phyloP scores from a whole-genome alignment of 2,797 vertebrate species.

The Astyanax mexicanus region DNA sequence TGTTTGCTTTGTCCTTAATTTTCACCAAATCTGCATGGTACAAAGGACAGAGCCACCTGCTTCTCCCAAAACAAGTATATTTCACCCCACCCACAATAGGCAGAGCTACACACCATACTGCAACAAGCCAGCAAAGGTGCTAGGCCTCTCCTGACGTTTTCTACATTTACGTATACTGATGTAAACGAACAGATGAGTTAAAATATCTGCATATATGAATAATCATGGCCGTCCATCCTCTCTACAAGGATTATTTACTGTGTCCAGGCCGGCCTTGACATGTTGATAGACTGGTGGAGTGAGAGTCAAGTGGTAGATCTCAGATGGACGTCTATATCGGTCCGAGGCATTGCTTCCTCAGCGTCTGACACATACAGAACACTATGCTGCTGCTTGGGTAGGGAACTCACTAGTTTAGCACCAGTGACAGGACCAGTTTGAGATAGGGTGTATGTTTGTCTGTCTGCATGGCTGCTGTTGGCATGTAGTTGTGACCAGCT shows the following conservation, averaged over 20 bases:
- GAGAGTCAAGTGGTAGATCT: constrained; percentile 28
- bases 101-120: too few species aligned
- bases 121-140: too few species aligned
- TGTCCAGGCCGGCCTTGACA: neutral
- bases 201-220: neutral
- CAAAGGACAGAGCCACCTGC: too few species aligned
- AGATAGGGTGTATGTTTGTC: constrained; percentile 9
- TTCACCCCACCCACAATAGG: too few species aligned
- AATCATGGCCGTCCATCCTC: too few species aligned
- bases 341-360: constrained; percentile 32
- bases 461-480: constrained; percentile 24
- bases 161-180: too few species aligned
- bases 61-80: too few species aligned
- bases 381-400: constrained; percentile 30
- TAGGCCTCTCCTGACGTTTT: too few species aligned
- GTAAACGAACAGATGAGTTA: too few species aligned
- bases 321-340: neutral
- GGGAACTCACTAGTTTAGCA: constrained; percentile 20
- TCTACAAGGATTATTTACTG: neutral
- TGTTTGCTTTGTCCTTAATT: too few species aligned
- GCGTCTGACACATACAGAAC: constrained; percentile 20
- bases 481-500: constrained; percentile 46
- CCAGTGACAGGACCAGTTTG: constrained; percentile 9
- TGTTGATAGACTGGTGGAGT: neutral
- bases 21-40: too few species aligned